Evolutionary conservation across 2,113 vertebrate species (phyloP), one percentile per base, ranked within the genome.

Genomic region (Dermatemys mawii): DNA sequence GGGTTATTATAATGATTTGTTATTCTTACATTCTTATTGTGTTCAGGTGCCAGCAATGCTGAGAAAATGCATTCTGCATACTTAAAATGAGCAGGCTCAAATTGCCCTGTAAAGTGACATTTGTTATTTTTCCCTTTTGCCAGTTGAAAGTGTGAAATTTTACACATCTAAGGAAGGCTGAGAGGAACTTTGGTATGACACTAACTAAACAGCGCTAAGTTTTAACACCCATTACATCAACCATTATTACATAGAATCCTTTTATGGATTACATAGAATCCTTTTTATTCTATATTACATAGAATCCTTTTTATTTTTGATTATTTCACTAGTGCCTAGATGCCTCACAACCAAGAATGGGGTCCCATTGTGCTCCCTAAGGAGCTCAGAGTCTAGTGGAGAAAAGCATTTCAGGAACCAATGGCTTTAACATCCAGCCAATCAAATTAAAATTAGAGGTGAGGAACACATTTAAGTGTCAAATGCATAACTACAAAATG

Each of bases 381-480:
- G 51, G 54, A 90, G 91, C 90, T 88, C 94, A 85, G 82, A 49
- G 54, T 81, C 53, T 44, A 81, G 35, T 35, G 90, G 88, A 78
- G 73, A 92, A 93, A 93, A 48, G 73, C 67, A 48, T 24, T 54
- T 95, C 50, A 70, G 94, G 79, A 93, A 92, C 86, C 2, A 89
- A 63, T 57, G 57, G 41, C 55, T 93, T 38, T 73, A 88, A 63
- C 32, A 16, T 63, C 57, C 57, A 79, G 8, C 14, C 83, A 54
- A 41, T 88, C 83, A 1, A 0, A 95, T 87, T 87, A 83, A 95
- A 91, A 6, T 12, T 92, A 67, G 54, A 95, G 93, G 92, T 0
- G 0, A 90, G 60, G 73, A 32, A 84, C 55, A 70, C 87, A 89
- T 90, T 95, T 97, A 94, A 95, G 92, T 92, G 83, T 51, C 92